Conservation (phyloP, 2,113 vertebrate species). For the Apeltes quadracus region DNA sequence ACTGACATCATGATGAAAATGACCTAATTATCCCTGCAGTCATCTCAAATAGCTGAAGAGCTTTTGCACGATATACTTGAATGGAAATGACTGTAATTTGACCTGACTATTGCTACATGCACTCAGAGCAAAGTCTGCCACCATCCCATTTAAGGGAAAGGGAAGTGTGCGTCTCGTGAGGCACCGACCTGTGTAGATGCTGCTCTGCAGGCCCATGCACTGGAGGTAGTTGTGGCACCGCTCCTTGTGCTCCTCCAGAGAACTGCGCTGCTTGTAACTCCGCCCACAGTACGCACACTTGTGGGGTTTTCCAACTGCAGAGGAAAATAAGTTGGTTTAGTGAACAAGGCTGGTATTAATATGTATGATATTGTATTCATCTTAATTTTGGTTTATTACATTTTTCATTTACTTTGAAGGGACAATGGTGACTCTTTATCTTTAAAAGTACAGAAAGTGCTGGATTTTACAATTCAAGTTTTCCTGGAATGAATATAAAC, state of each 20-base stretch:
- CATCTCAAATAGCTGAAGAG: background rate
- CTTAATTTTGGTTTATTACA: background rate
- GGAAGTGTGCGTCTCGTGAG: background rate
- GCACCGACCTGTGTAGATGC: slow-evolving; percentile 91
- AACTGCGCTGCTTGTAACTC: slow-evolving; percentile 98
- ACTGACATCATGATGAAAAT: background rate
- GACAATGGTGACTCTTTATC: background rate
- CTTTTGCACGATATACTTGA: slow-evolving; percentile 1
- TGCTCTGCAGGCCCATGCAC: slow-evolving; percentile 93
- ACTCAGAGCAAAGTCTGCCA: slow-evolving; percentile 16
- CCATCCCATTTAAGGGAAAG: slow-evolving; percentile 32
- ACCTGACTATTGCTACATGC: slow-evolving; percentile 22
- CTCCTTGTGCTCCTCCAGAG: slow-evolving; percentile 98
- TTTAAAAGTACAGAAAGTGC: background rate
- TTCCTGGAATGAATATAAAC: background rate
- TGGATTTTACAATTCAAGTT: slow-evolving; percentile 4
- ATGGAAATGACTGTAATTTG: slow-evolving; percentile 11
- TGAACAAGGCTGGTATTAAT: background rate
- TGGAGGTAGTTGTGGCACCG: slow-evolving; percentile 98
- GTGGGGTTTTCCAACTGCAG: slow-evolving; percentile 96
- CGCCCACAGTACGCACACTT: slow-evolving; percentile 98
- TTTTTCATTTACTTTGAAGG: too few species aligned
- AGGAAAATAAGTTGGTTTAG: slow-evolving; percentile 9
- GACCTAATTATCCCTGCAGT: slow-evolving; percentile 2
- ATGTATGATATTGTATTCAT: background rate